A percentile compares a stretch with the other conserved stretches of the same genome.
phyloP scores from a whole-genome alignment of 1,140 invertebrate species.

The Bombus ignitus region DNA sequence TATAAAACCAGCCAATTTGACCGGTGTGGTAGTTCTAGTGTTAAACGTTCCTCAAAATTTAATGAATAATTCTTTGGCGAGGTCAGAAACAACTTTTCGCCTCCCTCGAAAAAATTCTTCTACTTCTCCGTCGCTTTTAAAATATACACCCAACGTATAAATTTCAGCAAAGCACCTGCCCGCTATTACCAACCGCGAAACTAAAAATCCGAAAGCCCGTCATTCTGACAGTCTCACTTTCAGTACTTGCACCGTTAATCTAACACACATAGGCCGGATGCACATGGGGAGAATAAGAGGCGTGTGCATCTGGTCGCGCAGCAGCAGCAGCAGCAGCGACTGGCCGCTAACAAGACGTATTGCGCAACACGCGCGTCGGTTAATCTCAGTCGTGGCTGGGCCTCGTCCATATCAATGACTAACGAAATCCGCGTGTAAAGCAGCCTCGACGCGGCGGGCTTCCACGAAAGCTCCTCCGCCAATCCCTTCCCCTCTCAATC shows the following conservation, averaged over 20 bases:
- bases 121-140: neutral
- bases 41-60: neutral
- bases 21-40: no score
- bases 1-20: no score
- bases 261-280: neutral
- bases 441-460: slow-evolving; percentile 3
- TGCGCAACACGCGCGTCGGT: slow-evolving; percentile 36
- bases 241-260: slow-evolving; percentile 2
- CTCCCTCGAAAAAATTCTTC: no score
- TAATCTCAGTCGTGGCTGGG: slow-evolving; percentile 32
- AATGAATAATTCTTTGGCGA: neutral
- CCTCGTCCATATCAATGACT: slow-evolving; percentile 25
- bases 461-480: slow-evolving; percentile 4
- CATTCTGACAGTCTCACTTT: neutral
- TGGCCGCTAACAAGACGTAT: slow-evolving; percentile 42
- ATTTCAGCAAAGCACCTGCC: neutral
- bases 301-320: neutral
- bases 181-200: no score
- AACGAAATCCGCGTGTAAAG: slow-evolving; percentile 19
- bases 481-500: no score
- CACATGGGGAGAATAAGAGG: neutral
- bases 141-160: neutral
- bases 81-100: no score
- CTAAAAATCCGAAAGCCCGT: neutral
- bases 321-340: neutral